Conservation (phyloP, 2,113 vertebrate species). For the Zootoca vivipara region DNA sequence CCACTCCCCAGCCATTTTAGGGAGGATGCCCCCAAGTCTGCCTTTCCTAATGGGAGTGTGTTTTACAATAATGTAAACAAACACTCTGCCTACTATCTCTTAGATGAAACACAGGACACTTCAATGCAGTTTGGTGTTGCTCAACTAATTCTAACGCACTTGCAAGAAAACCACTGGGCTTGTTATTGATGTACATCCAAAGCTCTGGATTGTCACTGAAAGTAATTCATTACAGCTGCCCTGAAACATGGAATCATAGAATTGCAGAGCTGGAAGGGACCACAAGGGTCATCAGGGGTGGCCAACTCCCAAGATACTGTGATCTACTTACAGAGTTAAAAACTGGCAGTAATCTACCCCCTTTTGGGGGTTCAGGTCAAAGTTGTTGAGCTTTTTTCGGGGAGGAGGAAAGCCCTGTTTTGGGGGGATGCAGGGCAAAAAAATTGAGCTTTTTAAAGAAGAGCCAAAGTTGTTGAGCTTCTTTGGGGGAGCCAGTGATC, state of each 20-base stretch:
- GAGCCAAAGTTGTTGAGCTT: too few relatives aligned
- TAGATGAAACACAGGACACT: not conserved
- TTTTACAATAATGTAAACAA: not conserved
- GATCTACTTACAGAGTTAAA: too few relatives aligned
- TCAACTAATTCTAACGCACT: not conserved
- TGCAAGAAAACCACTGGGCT: not conserved
- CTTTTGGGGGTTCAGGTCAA: too few relatives aligned
- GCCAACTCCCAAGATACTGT: too few relatives aligned
- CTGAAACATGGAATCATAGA: not conserved
- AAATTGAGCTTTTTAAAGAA: too few relatives aligned
- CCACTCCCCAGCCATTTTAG: not conserved
- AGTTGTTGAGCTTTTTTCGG: too few relatives aligned
- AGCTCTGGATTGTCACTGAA: not conserved
- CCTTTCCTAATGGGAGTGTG: not conserved
- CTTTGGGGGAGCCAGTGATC: too few relatives aligned
- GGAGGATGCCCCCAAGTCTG: not conserved
- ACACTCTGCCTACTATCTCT: not conserved
- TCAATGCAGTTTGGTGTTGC: not conserved
- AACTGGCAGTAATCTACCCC: too few relatives aligned
- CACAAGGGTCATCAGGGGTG: too few relatives aligned
- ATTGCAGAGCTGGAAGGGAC: not conserved
- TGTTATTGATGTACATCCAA: not conserved
- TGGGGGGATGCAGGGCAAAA: too few relatives aligned
- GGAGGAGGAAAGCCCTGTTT: too few relatives aligned
- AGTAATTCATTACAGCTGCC: not conserved